Percentiles rank a stretch among this genome's conserved stretches.
These are phyloP conservation scores for Threskiornis aethiopicus DNA, from an alignment of 2,797 vertebrate species.

Conservation along the genomic window DNA sequence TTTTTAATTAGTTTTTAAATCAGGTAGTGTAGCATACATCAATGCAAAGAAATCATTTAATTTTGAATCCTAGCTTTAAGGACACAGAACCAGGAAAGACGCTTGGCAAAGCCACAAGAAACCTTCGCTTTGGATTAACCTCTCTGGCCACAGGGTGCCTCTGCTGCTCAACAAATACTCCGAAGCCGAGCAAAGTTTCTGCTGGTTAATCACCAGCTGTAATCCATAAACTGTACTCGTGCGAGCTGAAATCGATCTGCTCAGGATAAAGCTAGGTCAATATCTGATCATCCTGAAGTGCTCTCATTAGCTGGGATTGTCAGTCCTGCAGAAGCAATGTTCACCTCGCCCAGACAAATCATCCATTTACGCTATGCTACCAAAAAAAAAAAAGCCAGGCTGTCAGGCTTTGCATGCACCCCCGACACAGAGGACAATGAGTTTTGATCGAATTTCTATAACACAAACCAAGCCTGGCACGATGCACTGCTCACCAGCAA, in stretches of 20 bases:
- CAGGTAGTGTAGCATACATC: not conserved
- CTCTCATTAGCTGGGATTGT: conserved; percentile 8
- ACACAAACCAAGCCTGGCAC: not conserved
- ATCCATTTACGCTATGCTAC: not conserved
- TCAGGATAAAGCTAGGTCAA: conserved; percentile 7
- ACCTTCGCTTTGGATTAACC: conserved; percentile 44
- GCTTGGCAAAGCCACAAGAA: not conserved
- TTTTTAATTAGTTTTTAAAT: not conserved
- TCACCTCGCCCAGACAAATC: not conserved
- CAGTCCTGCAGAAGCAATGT: not conserved
- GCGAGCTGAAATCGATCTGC: not conserved
- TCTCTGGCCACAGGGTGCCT: conserved; percentile 65
- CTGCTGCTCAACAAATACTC: conserved; percentile 56
- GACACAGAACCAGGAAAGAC: not conserved
- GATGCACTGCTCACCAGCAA: not conserved
- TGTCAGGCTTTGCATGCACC: not conserved
- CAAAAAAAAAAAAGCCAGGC: not conserved
- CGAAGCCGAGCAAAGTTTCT: not conserved
- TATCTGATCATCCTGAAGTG: conserved; percentile 16
- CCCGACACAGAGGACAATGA: not conserved
- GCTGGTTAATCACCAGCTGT: conserved; percentile 33
- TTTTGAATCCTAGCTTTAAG: not conserved
- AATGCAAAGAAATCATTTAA: not conserved
- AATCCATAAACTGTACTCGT: conserved; percentile 2
- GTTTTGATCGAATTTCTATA: not conserved